phyloP scores from a whole-genome alignment of 2,797 vertebrate species.

The Mycteria americana region DNA sequence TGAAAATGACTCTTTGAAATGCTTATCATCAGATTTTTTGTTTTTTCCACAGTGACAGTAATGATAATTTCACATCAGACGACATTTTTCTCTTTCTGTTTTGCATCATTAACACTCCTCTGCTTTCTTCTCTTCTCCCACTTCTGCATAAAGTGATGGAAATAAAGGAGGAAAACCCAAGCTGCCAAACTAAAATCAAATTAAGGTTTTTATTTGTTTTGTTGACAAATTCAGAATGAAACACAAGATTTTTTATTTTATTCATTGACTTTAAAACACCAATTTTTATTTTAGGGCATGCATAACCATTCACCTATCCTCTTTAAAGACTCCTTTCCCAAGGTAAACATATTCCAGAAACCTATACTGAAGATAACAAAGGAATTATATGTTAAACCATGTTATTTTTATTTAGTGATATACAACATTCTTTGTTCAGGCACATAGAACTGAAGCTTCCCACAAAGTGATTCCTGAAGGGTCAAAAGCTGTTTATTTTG shows the following conservation, averaged over 20 bases:
- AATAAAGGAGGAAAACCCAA: background rate
- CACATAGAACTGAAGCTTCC: background rate
- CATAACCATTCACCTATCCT: background rate
- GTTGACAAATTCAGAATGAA: background rate
- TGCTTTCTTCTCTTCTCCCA: background rate
- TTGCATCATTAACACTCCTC: background rate
- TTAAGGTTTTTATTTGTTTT: background rate
- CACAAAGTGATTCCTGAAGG: background rate
- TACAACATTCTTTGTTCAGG: background rate
- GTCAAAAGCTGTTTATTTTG: background rate
- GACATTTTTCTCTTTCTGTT: background rate
- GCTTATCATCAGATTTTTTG: fast-evolving
- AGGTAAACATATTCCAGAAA: background rate
- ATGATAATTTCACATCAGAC: background rate
- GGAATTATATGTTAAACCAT: background rate
- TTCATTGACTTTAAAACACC: background rate
- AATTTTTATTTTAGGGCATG: background rate
- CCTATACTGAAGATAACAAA: background rate
- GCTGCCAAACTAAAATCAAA: background rate
- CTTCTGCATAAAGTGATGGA: background rate
- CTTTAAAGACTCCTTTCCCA: background rate
- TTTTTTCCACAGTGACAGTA: background rate
- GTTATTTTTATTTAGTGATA: background rate
- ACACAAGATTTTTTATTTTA: background rate
- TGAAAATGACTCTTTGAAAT: background rate